These are phyloP conservation scores for Camponotus vicinus DNA, from an alignment of 1,140 invertebrate species.

Conservation along the genomic window DNA sequence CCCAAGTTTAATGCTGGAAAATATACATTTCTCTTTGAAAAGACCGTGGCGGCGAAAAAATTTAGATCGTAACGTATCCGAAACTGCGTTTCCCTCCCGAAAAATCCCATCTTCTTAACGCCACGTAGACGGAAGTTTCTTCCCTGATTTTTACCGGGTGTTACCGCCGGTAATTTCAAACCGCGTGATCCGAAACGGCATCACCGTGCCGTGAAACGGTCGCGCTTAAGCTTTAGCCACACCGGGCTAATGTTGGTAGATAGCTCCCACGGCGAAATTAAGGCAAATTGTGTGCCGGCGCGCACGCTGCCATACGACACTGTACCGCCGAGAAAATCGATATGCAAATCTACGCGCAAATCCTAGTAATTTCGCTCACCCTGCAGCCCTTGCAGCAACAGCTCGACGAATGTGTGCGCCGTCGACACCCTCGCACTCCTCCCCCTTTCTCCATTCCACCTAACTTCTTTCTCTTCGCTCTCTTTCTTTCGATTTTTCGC, in stretches of 20 bases:
- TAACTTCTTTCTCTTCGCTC: conserved; percentile 40
- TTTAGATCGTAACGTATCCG: not conserved
- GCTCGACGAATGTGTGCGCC: conserved; percentile 49
- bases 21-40: not conserved
- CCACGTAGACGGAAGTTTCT: conserved; percentile 18
- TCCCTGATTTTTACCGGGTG: conserved; percentile 49
- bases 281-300: conserved; percentile 81
- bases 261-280: conserved; percentile 77
- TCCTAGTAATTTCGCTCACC: conserved; percentile 83
- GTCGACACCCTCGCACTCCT: conserved; percentile 13
- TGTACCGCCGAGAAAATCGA: conserved; percentile 81
- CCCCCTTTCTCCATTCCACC: conserved; percentile 14
- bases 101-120: not conserved
- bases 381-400: conserved; percentile 70
- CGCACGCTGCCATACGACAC: conserved; percentile 78
- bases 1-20: not conserved
- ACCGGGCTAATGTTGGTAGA: conserved; percentile 69
- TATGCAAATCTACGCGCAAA: conserved; percentile 85
- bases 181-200: conserved; percentile 32
- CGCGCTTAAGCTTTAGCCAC: conserved; percentile 66
- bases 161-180: conserved; percentile 61
- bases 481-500: not conserved
- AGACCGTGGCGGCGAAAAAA: not conserved
- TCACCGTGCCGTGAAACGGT: conserved; percentile 61
- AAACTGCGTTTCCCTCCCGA: not conserved